These are phyloP conservation scores for Kryptolebias marmoratus DNA, from an alignment of 2,113 vertebrate species.

Conservation along the genomic window DNA sequence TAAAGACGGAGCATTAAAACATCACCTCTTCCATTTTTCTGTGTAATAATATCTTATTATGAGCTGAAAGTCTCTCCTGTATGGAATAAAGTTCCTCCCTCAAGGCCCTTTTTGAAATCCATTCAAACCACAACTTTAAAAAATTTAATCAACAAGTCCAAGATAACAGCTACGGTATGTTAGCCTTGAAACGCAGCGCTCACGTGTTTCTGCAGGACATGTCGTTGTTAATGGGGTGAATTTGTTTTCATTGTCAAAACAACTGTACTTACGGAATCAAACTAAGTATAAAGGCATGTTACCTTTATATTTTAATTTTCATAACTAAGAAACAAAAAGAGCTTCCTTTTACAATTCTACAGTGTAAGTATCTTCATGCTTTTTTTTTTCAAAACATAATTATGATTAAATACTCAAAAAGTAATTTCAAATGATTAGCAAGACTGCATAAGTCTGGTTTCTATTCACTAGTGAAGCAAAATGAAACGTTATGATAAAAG, in stretches of 20 bases:
- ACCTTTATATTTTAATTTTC: not conserved
- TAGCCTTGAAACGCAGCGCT: not conserved
- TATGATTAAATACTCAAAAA: conserved; percentile 8
- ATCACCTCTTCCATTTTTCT: not conserved
- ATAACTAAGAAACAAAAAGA: conserved; percentile 5
- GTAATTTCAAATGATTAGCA: not conserved
- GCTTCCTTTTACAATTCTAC: not conserved
- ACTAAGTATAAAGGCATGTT: not conserved
- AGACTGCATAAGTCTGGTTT: not conserved
- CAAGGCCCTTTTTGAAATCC: conserved; percentile 7
- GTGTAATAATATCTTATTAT: conserved; percentile 7
- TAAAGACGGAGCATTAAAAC: conserved; percentile 6
- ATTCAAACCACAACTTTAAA: conserved; percentile 13
- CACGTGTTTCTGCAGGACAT: not conserved
- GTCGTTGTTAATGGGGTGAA: not conserved
- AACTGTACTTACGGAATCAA: not conserved
- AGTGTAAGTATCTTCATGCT: too few species aligned
- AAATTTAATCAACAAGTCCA: conserved; percentile 4
- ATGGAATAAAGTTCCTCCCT: not conserved
- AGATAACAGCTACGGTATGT: not conserved
- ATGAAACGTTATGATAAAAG: too few species aligned
- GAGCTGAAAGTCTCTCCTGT: not conserved
- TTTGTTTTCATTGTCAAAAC: conserved; percentile 1
- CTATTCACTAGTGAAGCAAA: not conserved
- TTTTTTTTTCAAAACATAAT: not conserved